phyloP scores from a whole-genome alignment of 2,113 vertebrate species.

The Emydocephalus ijimae region DNA sequence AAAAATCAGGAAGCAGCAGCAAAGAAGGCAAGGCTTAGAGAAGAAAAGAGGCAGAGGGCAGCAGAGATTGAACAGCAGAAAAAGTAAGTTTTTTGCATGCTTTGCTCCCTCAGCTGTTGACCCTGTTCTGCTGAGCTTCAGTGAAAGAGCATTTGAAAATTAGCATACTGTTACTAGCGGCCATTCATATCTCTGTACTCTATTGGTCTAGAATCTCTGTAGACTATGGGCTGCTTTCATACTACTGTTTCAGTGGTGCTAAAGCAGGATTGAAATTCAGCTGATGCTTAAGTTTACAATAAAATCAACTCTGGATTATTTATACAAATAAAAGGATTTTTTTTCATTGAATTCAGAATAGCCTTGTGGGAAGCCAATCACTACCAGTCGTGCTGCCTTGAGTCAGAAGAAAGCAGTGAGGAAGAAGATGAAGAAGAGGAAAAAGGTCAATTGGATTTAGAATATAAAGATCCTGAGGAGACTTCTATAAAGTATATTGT shows the following conservation, averaged over 20 bases:
- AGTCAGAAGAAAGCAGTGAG: slow-evolving; percentile 73
- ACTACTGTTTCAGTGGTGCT: not conserved
- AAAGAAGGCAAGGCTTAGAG: slow-evolving; percentile 77
- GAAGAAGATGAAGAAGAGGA: slow-evolving; percentile 57
- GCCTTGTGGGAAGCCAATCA: slow-evolving; percentile 86
- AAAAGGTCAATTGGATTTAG: slow-evolving; percentile 53
- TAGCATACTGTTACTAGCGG: not conserved
- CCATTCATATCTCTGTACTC: not conserved
- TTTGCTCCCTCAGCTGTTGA: not conserved
- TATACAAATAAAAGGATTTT: not conserved
- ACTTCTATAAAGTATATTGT: slow-evolving; percentile 76
- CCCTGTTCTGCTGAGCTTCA: not conserved
- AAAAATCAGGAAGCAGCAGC: slow-evolving; percentile 77
- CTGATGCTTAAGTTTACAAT: not conserved
- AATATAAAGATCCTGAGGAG: slow-evolving; percentile 63
- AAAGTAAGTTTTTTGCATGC: slow-evolving; percentile 68
- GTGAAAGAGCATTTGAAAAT: not conserved
- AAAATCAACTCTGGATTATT: not conserved
- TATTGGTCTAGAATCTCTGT: not conserved
- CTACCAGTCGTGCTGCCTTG: slow-evolving; percentile 80
- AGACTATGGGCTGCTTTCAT: not conserved
- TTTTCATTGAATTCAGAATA: slow-evolving; percentile 68
- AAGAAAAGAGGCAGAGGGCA: slow-evolving; percentile 72
- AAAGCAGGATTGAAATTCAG: not conserved
- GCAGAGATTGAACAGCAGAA: slow-evolving; percentile 78